Conservation (phyloP, 2,113 vertebrate species). For the Pseudonaja textilis region DNA sequence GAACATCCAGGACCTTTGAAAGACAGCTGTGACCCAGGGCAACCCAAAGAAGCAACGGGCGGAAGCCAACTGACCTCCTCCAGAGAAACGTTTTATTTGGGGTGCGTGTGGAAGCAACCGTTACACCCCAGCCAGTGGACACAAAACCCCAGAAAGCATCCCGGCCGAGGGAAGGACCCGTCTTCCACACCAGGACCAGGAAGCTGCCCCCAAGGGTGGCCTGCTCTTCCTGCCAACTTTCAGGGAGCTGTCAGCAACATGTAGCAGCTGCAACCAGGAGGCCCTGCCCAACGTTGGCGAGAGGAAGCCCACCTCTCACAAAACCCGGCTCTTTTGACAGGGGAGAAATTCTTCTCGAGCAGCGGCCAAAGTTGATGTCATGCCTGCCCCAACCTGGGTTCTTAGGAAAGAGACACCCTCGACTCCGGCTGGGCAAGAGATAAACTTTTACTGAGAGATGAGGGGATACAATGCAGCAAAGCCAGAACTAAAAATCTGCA, state of each 20-base stretch:
- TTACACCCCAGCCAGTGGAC: background rate
- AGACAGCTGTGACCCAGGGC: background rate
- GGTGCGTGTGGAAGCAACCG: fast-evolving
- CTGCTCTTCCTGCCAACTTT: background rate
- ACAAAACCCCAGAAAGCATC: background rate
- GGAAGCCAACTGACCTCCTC: background rate
- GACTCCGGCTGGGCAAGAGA: background rate
- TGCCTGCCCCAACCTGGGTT: background rate
- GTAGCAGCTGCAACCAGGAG: background rate
- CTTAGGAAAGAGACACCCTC: background rate
- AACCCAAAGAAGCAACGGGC: background rate
- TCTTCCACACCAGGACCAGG: background rate
- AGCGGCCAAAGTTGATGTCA: background rate
- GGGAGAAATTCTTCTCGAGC: background rate
- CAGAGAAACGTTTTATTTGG: background rate
- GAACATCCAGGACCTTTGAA: background rate
- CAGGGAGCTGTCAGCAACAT: background rate
- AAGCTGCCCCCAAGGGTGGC: background rate
- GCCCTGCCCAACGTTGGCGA: background rate
- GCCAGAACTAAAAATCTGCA: background rate
- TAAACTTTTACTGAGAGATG: no score
- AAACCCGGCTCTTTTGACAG: background rate
- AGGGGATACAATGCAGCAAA: background rate
- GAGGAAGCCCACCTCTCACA: background rate
- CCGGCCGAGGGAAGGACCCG: background rate